These are phyloP conservation scores for Amphiprion clarkii DNA, from an alignment of 2,797 vertebrate species.

Conservation along the genomic window DNA sequence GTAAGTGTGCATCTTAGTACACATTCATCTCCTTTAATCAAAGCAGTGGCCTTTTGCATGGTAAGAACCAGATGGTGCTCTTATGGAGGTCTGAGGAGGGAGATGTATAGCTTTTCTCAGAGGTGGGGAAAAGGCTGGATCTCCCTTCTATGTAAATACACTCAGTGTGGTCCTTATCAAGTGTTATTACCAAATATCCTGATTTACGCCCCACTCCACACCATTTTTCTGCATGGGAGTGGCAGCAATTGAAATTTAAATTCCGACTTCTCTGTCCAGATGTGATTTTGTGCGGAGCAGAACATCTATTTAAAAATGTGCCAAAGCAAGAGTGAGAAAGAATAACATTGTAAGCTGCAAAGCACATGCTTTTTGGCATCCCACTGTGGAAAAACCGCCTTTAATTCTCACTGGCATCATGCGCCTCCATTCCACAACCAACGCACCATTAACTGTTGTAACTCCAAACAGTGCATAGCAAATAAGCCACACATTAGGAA, in stretches of 20 bases:
- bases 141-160: constrained; percentile 62
- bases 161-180: constrained; percentile 69
- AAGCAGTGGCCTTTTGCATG: constrained; percentile 43
- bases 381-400: constrained; percentile 79
- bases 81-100: constrained; percentile 40
- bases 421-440: constrained; percentile 65
- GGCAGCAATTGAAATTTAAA: constrained; percentile 24
- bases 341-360: constrained; percentile 62
- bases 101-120: constrained; percentile 55
- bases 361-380: constrained; percentile 70
- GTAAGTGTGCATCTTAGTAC: constrained; percentile 24
- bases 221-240: constrained; percentile 32
- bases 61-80: constrained; percentile 53
- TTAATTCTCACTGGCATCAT: constrained; percentile 70
- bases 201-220: constrained; percentile 47
- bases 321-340: constrained; percentile 48
- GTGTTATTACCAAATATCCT: constrained; percentile 48
- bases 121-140: constrained; percentile 45
- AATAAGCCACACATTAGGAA: constrained; percentile 73
- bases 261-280: constrained; percentile 13
- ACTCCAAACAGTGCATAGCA: constrained; percentile 77
- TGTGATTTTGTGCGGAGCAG: constrained; percentile 28
- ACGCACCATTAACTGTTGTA: constrained; percentile 75
- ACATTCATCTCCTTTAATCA: constrained; percentile 66
- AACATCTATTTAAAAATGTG: not conserved